These are phyloP conservation scores for Phyllotis vaccarum DNA, from an alignment of 2,797 vertebrate species.

Conservation along the genomic window DNA sequence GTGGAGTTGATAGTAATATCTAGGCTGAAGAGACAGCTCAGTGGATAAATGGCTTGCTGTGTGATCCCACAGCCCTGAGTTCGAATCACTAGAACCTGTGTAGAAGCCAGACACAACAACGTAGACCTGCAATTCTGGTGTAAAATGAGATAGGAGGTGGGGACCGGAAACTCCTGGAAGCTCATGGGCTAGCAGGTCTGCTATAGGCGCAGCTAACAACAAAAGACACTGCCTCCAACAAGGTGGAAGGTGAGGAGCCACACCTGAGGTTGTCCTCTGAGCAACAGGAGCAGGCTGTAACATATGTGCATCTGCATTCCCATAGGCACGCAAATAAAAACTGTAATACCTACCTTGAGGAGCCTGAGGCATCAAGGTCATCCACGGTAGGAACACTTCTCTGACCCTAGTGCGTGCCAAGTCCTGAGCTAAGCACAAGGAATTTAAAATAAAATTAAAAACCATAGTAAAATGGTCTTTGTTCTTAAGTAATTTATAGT, in stretches of 20 bases:
- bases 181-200: background rate
- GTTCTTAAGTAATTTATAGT: background rate
- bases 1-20: background rate
- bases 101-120: background rate
- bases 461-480: background rate
- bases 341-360: background rate
- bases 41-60: background rate
- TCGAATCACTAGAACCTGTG: background rate
- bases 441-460: background rate
- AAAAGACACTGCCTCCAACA: background rate
- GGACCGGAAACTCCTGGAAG: background rate
- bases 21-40: background rate
- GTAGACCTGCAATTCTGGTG: background rate
- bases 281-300: background rate
- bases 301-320: background rate
- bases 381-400: background rate
- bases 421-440: background rate
- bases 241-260: background rate
- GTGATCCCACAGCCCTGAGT: no score
- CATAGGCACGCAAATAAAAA: no score
- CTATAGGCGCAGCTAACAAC: background rate
- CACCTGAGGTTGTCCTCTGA: background rate
- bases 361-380: background rate
- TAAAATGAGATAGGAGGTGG: background rate
- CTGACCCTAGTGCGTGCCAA: background rate